These are phyloP conservation scores for Murina feae DNA, from an alignment of 2,113 vertebrate species.

Conservation along the genomic window DNA sequence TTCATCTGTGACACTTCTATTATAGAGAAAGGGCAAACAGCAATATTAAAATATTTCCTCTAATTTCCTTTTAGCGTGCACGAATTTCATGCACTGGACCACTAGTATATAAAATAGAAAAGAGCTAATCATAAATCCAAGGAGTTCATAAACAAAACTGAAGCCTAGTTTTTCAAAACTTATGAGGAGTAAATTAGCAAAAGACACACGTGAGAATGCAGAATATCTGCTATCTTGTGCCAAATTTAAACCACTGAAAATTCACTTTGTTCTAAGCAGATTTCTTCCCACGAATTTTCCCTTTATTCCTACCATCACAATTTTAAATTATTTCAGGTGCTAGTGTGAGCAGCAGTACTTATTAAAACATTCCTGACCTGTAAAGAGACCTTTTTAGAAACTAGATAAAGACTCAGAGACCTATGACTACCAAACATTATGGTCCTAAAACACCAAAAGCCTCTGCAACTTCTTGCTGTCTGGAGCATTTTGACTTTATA, in stretches of 20 bases:
- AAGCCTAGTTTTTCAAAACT: background rate
- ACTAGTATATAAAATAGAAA: background rate
- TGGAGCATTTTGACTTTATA: background rate
- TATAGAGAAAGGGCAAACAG: no score
- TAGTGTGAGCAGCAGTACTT: background rate
- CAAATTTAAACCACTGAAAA: constrained; percentile 34
- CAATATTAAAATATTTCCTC: no score
- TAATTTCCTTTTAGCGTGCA: no score
- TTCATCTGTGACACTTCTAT: no score
- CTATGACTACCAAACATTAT: background rate
- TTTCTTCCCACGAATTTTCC: constrained; percentile 17
- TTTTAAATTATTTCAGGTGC: constrained; percentile 31
- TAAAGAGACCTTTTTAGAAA: background rate
- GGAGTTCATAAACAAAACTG: background rate
- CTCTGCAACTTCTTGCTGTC: background rate
- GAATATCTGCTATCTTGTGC: background rate
- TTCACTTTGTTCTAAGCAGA: background rate
- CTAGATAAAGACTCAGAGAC: background rate
- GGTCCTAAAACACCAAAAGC: background rate
- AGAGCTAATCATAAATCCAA: constrained; percentile 3
- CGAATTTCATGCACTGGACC: no score
- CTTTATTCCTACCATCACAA: background rate
- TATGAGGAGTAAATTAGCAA: background rate
- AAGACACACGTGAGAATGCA: background rate
- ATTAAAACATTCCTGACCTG: background rate